Evolutionary conservation across 2,113 vertebrate species (phyloP).

Genomic region (Cisticola juncidis): DNA sequence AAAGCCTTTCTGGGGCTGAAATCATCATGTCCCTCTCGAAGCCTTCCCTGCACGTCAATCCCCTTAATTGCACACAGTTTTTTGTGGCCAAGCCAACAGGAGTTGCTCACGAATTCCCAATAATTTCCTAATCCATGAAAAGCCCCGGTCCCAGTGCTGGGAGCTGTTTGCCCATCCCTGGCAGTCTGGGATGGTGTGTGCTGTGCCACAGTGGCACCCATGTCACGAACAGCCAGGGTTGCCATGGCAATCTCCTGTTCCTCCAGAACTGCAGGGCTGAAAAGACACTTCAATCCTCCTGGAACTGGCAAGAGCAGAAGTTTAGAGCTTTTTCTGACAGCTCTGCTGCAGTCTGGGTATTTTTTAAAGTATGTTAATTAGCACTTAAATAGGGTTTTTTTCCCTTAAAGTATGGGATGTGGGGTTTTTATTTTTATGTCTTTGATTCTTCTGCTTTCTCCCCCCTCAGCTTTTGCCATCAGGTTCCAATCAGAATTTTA

Average conservation of each 20-base stretch:
- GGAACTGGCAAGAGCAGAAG: constrained; percentile 50
- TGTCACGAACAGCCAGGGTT: constrained; percentile 55
- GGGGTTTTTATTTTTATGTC: constrained; percentile 46
- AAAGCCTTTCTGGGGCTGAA: not conserved
- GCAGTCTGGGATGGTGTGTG: not conserved
- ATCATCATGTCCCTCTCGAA: accelerated
- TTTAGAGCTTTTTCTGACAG: constrained; percentile 66
- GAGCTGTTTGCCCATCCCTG: not conserved
- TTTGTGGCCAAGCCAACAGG: not conserved
- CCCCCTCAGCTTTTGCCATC: constrained; percentile 34
- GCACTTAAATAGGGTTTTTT: constrained; percentile 30
- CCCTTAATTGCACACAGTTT: not conserved
- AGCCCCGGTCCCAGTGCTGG: not conserved
- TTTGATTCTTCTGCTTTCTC: constrained; percentile 54
- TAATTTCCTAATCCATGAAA: not conserved
- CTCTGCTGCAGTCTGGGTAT: constrained; percentile 59
- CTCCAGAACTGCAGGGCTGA: not conserved
- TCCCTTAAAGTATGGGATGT: constrained; percentile 13
- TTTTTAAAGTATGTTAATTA: constrained; percentile 66
- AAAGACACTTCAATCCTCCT: constrained; percentile 58
- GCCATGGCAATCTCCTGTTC: constrained; percentile 41
- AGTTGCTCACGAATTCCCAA: not conserved
- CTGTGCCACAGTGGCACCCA: constrained; percentile 32
- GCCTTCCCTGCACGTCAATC: not conserved
- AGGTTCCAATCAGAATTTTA: constrained; percentile 53